Conservation (phyloP, 2,797 vertebrate species). For the Chelon labrosus region DNA sequence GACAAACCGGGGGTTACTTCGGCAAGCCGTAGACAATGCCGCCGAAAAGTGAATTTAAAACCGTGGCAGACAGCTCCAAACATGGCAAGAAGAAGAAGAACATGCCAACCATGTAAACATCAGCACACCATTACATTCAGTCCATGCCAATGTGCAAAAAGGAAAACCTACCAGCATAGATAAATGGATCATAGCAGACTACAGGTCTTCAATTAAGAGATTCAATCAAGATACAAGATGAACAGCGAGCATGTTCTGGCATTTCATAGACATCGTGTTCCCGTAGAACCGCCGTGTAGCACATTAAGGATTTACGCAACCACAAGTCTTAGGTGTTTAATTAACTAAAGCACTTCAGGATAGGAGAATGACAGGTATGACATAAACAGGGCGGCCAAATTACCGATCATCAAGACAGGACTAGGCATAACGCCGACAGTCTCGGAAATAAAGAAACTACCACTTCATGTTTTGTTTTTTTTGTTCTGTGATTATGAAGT, state of each 20-base stretch:
- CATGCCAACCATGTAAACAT: background rate
- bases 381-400: background rate
- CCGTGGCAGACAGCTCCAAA: background rate
- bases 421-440: too few species aligned
- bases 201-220: conserved; percentile 9
- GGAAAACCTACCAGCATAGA: background rate
- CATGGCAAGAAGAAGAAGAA: background rate
- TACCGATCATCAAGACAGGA: background rate
- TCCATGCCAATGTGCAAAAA: background rate
- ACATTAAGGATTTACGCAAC: conserved; percentile 1
- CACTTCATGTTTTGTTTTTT: too few species aligned
- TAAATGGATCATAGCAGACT: conserved; percentile 14
- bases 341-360: conserved; percentile 1
- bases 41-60: conserved; percentile 1
- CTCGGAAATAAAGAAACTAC: too few species aligned
- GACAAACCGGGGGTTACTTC: background rate
- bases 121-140: background rate
- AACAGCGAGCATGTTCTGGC: background rate
- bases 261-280: conserved; percentile 11
- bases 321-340: conserved; percentile 32
- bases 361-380: background rate
- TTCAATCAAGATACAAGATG: background rate
- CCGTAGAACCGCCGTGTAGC: background rate
- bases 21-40: conserved; percentile 1
- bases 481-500: too few species aligned